Evolutionary conservation across 2,888 invertebrate species (phyloP).

Genomic region (Chymomyza fuscimana): DNA sequence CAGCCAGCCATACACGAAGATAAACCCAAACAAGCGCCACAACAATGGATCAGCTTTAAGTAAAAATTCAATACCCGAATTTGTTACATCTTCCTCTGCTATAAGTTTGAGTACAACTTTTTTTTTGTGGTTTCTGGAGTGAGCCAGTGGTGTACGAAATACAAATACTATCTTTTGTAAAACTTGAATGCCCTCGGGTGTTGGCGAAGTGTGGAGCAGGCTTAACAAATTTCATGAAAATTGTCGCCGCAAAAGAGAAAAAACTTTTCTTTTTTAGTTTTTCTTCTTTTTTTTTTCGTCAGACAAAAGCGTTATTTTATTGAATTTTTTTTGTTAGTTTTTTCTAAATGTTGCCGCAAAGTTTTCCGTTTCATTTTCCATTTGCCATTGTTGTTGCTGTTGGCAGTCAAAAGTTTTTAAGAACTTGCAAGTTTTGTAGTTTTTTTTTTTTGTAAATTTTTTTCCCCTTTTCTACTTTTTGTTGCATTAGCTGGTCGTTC

Average conservation of each 20-base stretch:
- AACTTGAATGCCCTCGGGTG: constrained; percentile 46
- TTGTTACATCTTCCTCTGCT: background rate
- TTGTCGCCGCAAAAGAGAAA: constrained; percentile 40
- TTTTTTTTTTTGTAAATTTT: constrained; percentile 37
- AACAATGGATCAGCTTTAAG: constrained; percentile 66
- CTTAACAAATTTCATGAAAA: constrained; percentile 60
- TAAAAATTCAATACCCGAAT: constrained; percentile 58
- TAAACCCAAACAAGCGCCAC: constrained; percentile 39
- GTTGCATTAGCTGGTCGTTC: constrained; percentile 65
- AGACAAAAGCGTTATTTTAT: constrained; percentile 71
- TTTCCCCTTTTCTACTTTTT: constrained; percentile 33
- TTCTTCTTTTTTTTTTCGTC: constrained; percentile 43
- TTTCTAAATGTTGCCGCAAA: constrained; percentile 60
- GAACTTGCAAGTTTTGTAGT: constrained; percentile 56
- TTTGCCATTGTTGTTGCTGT: constrained; percentile 45
- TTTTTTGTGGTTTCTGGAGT: constrained; percentile 20
- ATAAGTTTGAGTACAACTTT: constrained; percentile 31
- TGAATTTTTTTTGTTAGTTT: constrained; percentile 50
- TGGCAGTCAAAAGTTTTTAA: constrained; percentile 58
- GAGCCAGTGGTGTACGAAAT: background rate
- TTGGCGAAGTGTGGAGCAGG: constrained; percentile 13
- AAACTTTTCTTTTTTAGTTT: constrained; percentile 46
- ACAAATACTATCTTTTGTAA: constrained; percentile 41
- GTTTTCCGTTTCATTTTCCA: constrained; percentile 71
- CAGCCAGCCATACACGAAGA: constrained; percentile 7